Base-by-base conservation (phyloP, 2,113 vertebrate species). In the Cyprinodon brontotheroides region DNA sequence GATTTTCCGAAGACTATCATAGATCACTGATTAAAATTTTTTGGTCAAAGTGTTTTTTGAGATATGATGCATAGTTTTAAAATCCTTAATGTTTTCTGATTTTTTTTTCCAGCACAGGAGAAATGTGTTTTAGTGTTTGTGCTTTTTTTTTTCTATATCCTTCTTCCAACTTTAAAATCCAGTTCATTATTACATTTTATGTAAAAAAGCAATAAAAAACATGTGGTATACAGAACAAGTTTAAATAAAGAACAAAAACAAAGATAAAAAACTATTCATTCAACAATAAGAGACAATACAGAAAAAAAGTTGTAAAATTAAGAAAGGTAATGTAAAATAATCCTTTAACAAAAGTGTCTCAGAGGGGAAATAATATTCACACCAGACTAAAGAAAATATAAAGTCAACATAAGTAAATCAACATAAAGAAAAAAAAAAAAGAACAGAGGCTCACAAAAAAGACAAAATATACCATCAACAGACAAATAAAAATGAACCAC, bases 121-220 rank as follows among this genome's bases (percentile, higher is more conserved):
- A 61, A 1, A 61, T 45, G 8, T 11, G 1, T 43, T 65, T 65
- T n/a, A 57, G 15, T 20, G 17, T 0, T 20, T 65, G 11, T 15
- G 20, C 11, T 0, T 45, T 3, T 37, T 2, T 37, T 61, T 61
- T 7, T 61, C 12, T 75, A 68, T 60, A 53, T 60, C 68, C 43
- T 84, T 1, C 11, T 4, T 70, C 41, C 59, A 80, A 57, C 17
- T 75, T n/a, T 50, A 68, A 80, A 87, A 74, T 76, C 75, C 68
- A 81, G 65, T 87, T 93, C 86, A 93, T 93, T 91, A 93, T 90
- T 92, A 89, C 86, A 73, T 70, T 80, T 77, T 61, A 68, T 38
- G 38, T 38, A n/a, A 53, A 40, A 62, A 36, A 69, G 68, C 38
- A 83, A 77, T 50, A n/a, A 57, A 66, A 88, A 73, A 53, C 5